Evolutionary conservation across 2,797 vertebrate species (phyloP), one percentile per base, ranked within the genome.

Genomic region (Cichlasoma orientale): DNA sequence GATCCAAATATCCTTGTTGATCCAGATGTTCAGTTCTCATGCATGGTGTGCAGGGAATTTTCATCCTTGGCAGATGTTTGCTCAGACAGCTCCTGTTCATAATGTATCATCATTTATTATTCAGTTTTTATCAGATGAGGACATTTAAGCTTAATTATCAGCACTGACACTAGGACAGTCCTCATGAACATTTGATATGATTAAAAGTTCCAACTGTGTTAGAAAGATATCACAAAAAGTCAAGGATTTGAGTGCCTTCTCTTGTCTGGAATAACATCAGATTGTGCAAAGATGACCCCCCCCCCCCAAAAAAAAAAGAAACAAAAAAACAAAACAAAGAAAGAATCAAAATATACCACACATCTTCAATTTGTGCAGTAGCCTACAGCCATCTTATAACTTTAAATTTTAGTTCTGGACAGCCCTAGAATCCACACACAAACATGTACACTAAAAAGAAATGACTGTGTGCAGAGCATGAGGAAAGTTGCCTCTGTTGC

Each of bases 401-500:
- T 47, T 47, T 50, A 68, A 50, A 59, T 31, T 1, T 10, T 2
- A 0, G 19, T 52, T 68, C 63, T n/a, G 18, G 19, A 19, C 63
- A 68, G 25, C 63, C 19, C 3, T 53, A 21, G 50, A n/a, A 53
- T 9, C 63, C 11, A 68, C 16, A 29, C 63, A 31, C 52, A 18
- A 1, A n/a, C 25, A 31, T n/a, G 61, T 50, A 8, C 16, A 47
- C 27, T 2, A n/a, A 31, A 27, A 68, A 31, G 25, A 31, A 31
- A 8, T 31, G n/a, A 44, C 63, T 71, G 16, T 69, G 33, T 86
- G 54, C 66, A 74, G 80, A 52, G 27, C 79, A 68, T 85, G 56
- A 84, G 79, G 78, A 44, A 78, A 80, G 76, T 85, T 89, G 83
- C 79, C 81, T 94, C 71, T 94, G 78, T 94, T 95, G 19, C 94